Conservation (phyloP, 2,888 invertebrate species). For the Synergus japonicus region DNA sequence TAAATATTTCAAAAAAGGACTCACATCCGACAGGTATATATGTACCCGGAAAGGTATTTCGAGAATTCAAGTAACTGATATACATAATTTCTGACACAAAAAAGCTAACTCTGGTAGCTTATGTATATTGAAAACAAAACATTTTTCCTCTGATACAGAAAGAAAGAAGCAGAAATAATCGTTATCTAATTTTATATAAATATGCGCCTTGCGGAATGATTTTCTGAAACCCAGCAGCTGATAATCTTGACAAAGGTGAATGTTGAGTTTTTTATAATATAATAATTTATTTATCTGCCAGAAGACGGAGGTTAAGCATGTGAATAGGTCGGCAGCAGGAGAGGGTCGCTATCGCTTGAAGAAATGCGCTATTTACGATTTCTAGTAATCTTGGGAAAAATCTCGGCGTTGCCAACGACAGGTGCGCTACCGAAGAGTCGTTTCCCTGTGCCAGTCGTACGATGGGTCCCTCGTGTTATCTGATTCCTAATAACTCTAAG, state of each 20-base stretch:
- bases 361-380: constrained; percentile 57
- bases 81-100: constrained; percentile 49
- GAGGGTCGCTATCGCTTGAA: constrained; percentile 49
- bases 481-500: constrained; percentile 68
- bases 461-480: constrained; percentile 60
- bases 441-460: constrained; percentile 57
- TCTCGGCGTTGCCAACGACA: constrained; percentile 57
- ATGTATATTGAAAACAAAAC: no score
- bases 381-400: constrained; percentile 55
- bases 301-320: constrained; percentile 48
- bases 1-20: constrained; percentile 57
- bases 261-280: constrained; percentile 16
- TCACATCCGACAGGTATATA: constrained; percentile 58
- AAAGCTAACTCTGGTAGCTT: background rate
- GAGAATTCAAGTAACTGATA: constrained; percentile 52
- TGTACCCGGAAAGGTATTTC: constrained; percentile 57
- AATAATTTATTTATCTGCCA: constrained; percentile 45
- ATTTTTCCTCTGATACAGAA: no score
- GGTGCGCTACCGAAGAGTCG: constrained; percentile 63
- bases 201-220: constrained; percentile 44
- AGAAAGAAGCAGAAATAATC: no score
- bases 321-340: constrained; percentile 51
- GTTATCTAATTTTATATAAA: background rate
- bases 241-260: constrained; percentile 41
- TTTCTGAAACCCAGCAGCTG: constrained; percentile 47